Conservation (phyloP, 2,888 invertebrate species). For the Sphinx pinastri region DNA sequence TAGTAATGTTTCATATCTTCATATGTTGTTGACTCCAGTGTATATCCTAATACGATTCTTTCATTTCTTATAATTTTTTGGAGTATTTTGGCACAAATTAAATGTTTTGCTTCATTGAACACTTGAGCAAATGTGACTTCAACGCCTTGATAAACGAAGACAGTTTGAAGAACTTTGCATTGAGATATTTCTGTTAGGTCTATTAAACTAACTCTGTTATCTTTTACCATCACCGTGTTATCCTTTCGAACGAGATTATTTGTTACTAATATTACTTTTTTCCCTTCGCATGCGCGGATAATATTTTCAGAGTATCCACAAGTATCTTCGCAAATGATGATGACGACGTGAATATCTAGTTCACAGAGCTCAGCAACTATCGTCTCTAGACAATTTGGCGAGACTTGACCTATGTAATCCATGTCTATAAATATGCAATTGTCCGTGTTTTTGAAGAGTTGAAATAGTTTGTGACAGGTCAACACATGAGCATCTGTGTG, state of each 20-base stretch:
- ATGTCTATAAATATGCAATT: slow-evolving; percentile 4
- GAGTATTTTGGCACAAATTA: slow-evolving; percentile 22
- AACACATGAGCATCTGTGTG: slow-evolving; percentile 13
- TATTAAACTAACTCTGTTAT: background rate
- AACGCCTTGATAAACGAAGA: slow-evolving; percentile 20
- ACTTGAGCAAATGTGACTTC: slow-evolving; percentile 2
- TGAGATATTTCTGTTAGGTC: slow-evolving; percentile 12
- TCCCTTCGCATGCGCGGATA: background rate
- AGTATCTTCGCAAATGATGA: background rate
- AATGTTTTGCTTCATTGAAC: slow-evolving; percentile 4
- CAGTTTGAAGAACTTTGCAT: slow-evolving; percentile 7
- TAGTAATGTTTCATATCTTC: slow-evolving; percentile 27
- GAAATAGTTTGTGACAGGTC: slow-evolving; percentile 2
- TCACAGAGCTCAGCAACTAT: slow-evolving; percentile 1
- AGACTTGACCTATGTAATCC: slow-evolving; percentile 4
- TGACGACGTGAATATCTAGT: background rate
- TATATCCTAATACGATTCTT: slow-evolving; percentile 12
- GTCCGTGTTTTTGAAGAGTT: background rate
- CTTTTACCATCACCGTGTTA: background rate
- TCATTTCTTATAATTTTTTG: slow-evolving; percentile 29
- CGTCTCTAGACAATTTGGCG: background rate
- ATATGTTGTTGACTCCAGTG: slow-evolving; percentile 11
- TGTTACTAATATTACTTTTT: background rate
- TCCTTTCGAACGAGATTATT: background rate
- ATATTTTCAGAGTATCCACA: background rate